These are phyloP conservation scores for Zaprionus vittiger DNA, from an alignment of 1,140 invertebrate genomes.

Conservation along the genomic window DNA sequence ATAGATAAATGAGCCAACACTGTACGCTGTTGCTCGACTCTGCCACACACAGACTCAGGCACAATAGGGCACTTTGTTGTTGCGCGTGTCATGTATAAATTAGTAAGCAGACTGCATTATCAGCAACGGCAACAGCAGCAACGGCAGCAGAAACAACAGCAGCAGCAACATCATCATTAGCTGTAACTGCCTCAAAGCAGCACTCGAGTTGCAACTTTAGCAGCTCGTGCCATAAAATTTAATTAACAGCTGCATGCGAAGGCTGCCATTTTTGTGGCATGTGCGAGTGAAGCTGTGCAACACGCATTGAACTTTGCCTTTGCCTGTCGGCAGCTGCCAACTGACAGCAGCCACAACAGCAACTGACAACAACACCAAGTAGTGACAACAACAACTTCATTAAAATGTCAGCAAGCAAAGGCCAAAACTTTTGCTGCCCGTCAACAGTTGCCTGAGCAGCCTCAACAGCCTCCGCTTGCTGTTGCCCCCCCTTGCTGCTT, in stretches of 20 bases:
- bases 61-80: conserved; percentile 53
- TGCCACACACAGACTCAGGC: not conserved
- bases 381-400: conserved; percentile 65
- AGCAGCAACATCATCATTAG: conserved; percentile 43
- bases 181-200: conserved; percentile 24
- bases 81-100: conserved; percentile 68
- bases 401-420: conserved; percentile 51
- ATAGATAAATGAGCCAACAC: conserved; percentile 62
- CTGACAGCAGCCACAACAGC: conserved; percentile 1
- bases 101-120: conserved; percentile 57
- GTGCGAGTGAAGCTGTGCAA: conserved; percentile 36
- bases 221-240: conserved; percentile 68
- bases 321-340: conserved; percentile 16
- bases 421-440: conserved; percentile 31
- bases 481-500: not conserved
- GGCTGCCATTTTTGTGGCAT: conserved; percentile 20
- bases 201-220: conserved; percentile 60
- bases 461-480: not conserved
- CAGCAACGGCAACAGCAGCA: conserved; percentile 52
- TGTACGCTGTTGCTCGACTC: conserved; percentile 30
- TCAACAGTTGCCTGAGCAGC: conserved; percentile 15
- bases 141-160: conserved; percentile 30
- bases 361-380: conserved; percentile 23
- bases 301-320: conserved; percentile 62
- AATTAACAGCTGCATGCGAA: conserved; percentile 61